A percentile compares a stretch with the other conserved stretches of the same genome.
Conservation (phyloP, 2,797 vertebrate species). For the Tokudaia muenninki region DNA sequence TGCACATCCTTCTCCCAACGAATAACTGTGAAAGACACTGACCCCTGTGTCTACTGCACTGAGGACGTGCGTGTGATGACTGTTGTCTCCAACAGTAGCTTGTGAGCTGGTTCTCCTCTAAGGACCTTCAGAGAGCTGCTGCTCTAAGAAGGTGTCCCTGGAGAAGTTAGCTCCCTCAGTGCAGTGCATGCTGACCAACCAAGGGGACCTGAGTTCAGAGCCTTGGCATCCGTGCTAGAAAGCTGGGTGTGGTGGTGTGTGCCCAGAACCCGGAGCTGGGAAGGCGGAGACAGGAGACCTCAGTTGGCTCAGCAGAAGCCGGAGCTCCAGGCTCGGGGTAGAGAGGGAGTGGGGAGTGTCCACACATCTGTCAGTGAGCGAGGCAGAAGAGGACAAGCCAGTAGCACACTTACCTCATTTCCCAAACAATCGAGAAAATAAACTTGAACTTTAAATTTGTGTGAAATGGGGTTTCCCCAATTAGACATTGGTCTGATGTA, state of each 20-base stretch:
- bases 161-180: background rate
- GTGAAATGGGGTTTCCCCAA: background rate
- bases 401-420: background rate
- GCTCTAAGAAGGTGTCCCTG: background rate
- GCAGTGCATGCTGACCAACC: background rate
- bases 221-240: background rate
- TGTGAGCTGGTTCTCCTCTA: constrained; percentile 5
- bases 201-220: background rate
- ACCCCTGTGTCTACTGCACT: background rate
- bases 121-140: background rate
- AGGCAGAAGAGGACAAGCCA: background rate
- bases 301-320: background rate
- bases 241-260: too few species aligned
- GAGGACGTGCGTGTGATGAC: too few species aligned
- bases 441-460: background rate
- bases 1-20: background rate
- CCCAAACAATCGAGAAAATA: constrained; percentile 15
- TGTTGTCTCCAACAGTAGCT: background rate
- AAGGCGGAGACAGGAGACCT: too few species aligned
- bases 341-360: background rate
- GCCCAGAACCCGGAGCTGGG: background rate
- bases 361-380: background rate
- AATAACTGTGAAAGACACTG: background rate
- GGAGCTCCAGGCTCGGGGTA: background rate
- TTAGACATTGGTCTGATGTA: constrained; percentile 1